Conservation (phyloP, 2,113 vertebrate species). For the Centropus unirufus region DNA sequence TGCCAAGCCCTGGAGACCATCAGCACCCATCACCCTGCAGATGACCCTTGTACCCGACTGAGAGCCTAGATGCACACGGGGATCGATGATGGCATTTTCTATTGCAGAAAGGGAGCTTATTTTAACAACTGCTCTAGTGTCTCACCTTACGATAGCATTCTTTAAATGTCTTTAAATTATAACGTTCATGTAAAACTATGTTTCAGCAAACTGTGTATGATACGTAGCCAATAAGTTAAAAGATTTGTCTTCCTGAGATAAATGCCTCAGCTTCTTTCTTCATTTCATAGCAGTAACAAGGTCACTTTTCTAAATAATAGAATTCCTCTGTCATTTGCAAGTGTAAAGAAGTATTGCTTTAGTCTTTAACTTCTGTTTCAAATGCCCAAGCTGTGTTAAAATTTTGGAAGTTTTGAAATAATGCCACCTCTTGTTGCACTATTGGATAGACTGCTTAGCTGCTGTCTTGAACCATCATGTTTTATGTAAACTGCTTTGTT, state of each 20-base stretch:
- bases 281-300: neutral
- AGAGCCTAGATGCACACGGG: fast-evolving
- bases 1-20: neutral
- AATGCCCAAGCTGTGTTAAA: neutral
- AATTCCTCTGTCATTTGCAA: neutral
- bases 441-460: fast-evolving
- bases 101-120: neutral
- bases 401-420: neutral
- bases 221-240: neutral
- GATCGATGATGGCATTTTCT: neutral
- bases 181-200: too few species aligned
- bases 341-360: neutral
- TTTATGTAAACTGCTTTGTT: neutral
- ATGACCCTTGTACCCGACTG: fast-evolving
- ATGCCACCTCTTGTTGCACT: neutral
- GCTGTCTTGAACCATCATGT: neutral
- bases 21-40: neutral
- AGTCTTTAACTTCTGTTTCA: neutral
- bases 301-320: neutral
- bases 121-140: neutral
- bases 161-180: too few species aligned
- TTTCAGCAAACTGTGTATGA: neutral
- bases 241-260: neutral
- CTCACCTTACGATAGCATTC: neutral
- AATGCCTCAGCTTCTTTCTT: neutral